phyloP scores from a whole-genome alignment of 2,888 invertebrate species.

The Tridacna gigas region DNA sequence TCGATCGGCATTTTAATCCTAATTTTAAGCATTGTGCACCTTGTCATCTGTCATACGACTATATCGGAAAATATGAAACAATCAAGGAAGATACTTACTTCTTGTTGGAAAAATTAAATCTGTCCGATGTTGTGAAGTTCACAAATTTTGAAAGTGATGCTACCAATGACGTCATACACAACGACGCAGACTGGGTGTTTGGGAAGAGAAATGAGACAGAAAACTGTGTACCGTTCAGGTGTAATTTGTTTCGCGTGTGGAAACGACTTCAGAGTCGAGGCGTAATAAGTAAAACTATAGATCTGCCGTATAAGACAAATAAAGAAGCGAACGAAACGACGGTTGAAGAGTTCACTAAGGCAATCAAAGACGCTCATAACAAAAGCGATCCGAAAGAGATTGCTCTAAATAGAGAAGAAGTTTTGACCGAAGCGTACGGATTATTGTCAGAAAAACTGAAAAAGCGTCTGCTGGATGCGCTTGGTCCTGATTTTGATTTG shows the following conservation, averaged over 20 bases:
- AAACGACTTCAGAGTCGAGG: slow-evolving; percentile 64
- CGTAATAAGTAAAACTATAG: slow-evolving; percentile 52
- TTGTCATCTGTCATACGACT: slow-evolving; percentile 61
- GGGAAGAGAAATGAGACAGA: slow-evolving; percentile 28
- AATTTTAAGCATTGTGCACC: slow-evolving; percentile 68
- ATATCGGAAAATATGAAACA: slow-evolving; percentile 69
- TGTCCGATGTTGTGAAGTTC: slow-evolving; percentile 18
- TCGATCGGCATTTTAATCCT: slow-evolving; percentile 67
- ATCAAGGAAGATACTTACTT: slow-evolving; percentile 62
- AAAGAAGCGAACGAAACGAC: slow-evolving; percentile 42
- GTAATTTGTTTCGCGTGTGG: slow-evolving; percentile 60
- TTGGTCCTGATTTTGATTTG: slow-evolving; percentile 60
- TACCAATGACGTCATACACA: slow-evolving; percentile 27
- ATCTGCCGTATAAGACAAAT: slow-evolving; percentile 49
- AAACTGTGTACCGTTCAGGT: slow-evolving; percentile 52
- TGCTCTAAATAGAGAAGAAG: slow-evolving; percentile 51
- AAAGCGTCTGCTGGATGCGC: slow-evolving; percentile 40
- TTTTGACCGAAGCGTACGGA: slow-evolving; percentile 53
- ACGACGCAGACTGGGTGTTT: slow-evolving; percentile 39
- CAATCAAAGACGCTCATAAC: slow-evolving; percentile 34
- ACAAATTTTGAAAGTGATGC: slow-evolving; percentile 35
- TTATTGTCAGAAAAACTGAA: slow-evolving; percentile 35
- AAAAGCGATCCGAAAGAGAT: slow-evolving; percentile 26
- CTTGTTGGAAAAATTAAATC: slow-evolving; percentile 50
- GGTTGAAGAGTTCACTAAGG: slow-evolving; percentile 32